A percentile compares a stretch with the other conserved stretches of the same genome.
These are phyloP conservation scores for Tillus elongatus DNA, from an alignment of 2,888 invertebrate genomes.

Conservation along the genomic window DNA sequence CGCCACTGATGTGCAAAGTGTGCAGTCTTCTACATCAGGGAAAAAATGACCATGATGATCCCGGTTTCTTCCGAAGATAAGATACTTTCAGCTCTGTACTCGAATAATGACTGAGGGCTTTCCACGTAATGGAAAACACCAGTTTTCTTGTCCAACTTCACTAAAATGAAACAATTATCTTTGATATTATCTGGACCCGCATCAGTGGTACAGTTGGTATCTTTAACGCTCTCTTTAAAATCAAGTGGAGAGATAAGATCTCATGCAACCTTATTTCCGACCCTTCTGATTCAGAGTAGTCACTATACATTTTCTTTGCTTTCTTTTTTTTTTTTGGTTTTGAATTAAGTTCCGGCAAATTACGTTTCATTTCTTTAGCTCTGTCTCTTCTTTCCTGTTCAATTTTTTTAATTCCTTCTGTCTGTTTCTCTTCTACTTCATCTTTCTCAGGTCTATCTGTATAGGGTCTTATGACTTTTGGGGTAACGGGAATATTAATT, in stretches of 20 bases:
- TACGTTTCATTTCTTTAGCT: too few species aligned
- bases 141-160: conserved; percentile 12
- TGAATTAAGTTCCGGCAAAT: too few species aligned
- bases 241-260: conserved; percentile 10
- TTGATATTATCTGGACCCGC: conserved; percentile 10
- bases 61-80: conserved; percentile 11
- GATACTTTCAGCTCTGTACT: conserved; percentile 6
- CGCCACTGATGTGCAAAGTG: conserved; percentile 6
- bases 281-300: too few species aligned
- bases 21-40: conserved; percentile 8
- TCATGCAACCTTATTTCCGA: neutral
- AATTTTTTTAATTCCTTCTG: too few species aligned
- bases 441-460: too few species aligned
- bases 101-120: conserved; percentile 5
- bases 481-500: too few species aligned
- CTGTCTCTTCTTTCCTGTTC: too few species aligned
- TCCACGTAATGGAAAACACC: conserved; percentile 10
- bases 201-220: conserved; percentile 3
- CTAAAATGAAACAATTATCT: conserved; percentile 7
- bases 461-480: too few species aligned
- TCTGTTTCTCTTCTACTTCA: too few species aligned
- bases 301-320: too few species aligned
- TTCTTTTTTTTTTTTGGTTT: too few species aligned
- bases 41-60: conserved; percentile 7
- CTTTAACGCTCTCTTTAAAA: conserved; percentile 7